Conservation (phyloP, 2,113 vertebrate genomes). For the Cryptotis parvus region DNA sequence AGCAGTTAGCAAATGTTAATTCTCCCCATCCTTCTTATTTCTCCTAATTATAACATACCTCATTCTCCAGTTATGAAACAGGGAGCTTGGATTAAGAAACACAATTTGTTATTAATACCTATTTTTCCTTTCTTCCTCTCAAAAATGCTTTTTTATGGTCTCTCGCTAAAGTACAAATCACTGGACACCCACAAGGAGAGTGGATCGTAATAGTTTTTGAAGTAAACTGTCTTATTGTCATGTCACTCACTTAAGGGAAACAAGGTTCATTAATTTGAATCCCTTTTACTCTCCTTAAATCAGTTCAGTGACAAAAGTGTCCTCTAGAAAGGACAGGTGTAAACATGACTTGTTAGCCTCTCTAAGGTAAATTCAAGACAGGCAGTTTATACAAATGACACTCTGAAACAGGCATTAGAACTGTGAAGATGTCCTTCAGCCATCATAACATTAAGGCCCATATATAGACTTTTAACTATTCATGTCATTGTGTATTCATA, state of each 20-base stretch:
- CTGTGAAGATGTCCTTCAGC: background rate
- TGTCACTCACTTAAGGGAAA: background rate
- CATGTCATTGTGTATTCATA: background rate
- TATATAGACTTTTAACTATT: background rate
- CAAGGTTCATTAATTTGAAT: background rate
- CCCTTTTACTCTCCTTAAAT: background rate
- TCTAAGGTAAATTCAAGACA: background rate
- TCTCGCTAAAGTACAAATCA: background rate
- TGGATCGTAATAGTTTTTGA: background rate
- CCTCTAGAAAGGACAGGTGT: background rate
- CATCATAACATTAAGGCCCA: background rate
- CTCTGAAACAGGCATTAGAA: background rate
- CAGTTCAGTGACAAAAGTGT: slow-evolving; percentile 24
- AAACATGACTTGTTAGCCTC: slow-evolving; percentile 14
- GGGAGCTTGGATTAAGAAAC: background rate
- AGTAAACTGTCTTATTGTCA: slow-evolving; percentile 12
- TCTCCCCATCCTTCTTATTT: background rate
- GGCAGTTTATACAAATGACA: background rate
- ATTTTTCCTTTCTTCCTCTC: background rate
- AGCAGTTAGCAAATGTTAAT: too few species aligned
- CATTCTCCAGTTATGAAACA: background rate
- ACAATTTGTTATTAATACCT: background rate
- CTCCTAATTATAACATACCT: background rate
- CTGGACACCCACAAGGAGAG: background rate
- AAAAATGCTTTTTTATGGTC: background rate